A percentile compares a stretch with the other conserved stretches of the same genome.
phyloP scores from a whole-genome alignment of 2,113 vertebrate species.

The Danionella cerebrum region DNA sequence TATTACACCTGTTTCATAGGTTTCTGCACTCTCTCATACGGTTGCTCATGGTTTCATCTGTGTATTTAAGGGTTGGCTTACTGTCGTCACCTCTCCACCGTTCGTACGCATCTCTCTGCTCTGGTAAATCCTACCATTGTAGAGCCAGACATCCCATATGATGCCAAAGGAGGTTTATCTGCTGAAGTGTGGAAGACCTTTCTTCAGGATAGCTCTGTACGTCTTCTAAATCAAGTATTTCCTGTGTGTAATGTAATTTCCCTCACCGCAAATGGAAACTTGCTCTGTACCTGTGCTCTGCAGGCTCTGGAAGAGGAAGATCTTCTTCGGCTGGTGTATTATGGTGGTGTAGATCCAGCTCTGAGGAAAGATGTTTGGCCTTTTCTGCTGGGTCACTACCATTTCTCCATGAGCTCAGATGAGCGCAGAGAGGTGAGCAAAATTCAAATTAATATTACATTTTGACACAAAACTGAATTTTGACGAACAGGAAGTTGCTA shows the following conservation, averaged over 20 bases:
- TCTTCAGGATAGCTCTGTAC: constrained; percentile 80
- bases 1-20: constrained; percentile 22
- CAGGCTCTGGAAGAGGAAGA: constrained; percentile 85
- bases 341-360: constrained; percentile 82
- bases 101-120: constrained; percentile 89
- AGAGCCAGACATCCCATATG: constrained; percentile 68
- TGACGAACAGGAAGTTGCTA: neutral
- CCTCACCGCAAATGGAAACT: too few species aligned
- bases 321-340: constrained; percentile 87
- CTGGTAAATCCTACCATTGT: constrained; percentile 86
- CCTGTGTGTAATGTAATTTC: too few species aligned
- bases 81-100: constrained; percentile 93
- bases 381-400: constrained; percentile 93
- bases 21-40: neutral
- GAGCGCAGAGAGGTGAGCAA: constrained; percentile 77
- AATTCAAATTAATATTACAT: neutral
- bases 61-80: constrained; percentile 83
- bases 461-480: neutral
- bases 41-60: neutral
- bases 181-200: constrained; percentile 78
- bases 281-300: neutral
- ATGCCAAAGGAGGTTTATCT: constrained; percentile 72
- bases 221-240: constrained; percentile 13
- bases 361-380: constrained; percentile 94
- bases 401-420: constrained; percentile 81